These are phyloP conservation scores for Gasteruption jaculator DNA, from an alignment of 2,888 invertebrate genomes.

Conservation along the genomic window DNA sequence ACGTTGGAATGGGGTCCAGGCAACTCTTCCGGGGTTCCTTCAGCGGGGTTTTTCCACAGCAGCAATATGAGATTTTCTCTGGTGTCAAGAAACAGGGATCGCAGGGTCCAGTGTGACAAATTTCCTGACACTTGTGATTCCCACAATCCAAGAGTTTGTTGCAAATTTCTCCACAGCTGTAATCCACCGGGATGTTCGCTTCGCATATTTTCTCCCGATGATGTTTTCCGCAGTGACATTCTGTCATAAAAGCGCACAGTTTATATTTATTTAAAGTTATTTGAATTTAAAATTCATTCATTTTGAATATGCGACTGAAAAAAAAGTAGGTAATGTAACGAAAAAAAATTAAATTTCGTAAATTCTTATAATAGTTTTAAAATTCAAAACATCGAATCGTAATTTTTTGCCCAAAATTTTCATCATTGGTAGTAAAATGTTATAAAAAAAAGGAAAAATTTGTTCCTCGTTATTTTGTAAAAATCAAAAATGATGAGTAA, in stretches of 20 bases:
- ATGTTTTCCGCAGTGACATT: slow-evolving; percentile 68
- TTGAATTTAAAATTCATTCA: no score
- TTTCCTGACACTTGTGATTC: slow-evolving; percentile 65
- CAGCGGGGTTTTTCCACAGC: slow-evolving; percentile 68
- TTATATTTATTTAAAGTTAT: no score
- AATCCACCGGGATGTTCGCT: slow-evolving; percentile 40
- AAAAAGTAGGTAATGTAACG: no score
- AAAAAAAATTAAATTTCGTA: slow-evolving; percentile 3
- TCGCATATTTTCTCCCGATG: slow-evolving; percentile 63
- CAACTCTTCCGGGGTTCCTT: slow-evolving; percentile 62
- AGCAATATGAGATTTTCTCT: slow-evolving; percentile 63
- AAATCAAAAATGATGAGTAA: not conserved
- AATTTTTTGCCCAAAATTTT: no score
- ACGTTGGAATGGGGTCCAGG: slow-evolving; percentile 77
- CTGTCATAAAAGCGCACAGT: no score
- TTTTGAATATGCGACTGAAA: no score
- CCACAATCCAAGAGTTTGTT: slow-evolving; percentile 60
- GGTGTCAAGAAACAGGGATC: slow-evolving; percentile 63
- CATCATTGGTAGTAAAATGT: no score
- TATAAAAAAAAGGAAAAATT: no score
- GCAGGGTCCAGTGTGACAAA: slow-evolving; percentile 69
- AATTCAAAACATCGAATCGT: slow-evolving; percentile 5
- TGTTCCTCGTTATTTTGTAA: not conserved
- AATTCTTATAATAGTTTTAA: slow-evolving; percentile 9
- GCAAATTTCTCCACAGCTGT: slow-evolving; percentile 63